Base-by-base conservation (phyloP, 2,888 invertebrate genomes). In the Cremastobaeus sp. region DNA sequence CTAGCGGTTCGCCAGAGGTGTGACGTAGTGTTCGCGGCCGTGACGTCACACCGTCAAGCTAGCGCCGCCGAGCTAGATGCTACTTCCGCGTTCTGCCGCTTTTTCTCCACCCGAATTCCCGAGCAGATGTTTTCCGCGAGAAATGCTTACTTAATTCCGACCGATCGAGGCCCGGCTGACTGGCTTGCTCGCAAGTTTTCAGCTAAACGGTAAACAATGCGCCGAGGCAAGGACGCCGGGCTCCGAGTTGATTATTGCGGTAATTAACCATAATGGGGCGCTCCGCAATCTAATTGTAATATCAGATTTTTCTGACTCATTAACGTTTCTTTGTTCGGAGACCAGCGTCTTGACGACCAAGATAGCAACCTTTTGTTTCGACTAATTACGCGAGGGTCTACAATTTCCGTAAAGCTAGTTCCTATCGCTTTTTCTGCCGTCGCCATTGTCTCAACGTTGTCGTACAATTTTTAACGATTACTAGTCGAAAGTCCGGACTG, bases 401-500 rank as follows among this genome's bases (percentile, higher is more conserved):
- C 48, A 43, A 48, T 66, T 39, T 64, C 47, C 20, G 52, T 69
- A 28, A 45, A 50, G 43, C 37, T 39, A 11, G 21, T 52, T 74
- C 59, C 48, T 52, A 47, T 64, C 50, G 43, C 62, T 71, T 54
- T 50, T 43, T 28, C 21, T 37, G 37, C 34, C 37, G 41, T 43
- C 57, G 20, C 52, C 25, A 54, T 69, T 75, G 54, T 69, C 25
- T 25, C 4, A 8, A 8, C 25, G 25, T 5, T 3, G 25, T 8
- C 25, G 99, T 98, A 75, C 91, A 96, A 84, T 96, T 93, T 89
- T n/a, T n/a, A n/a, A n/a, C n/a, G n/a, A n/a, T n/a, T n/a, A n/a
- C n/a, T n/a, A n/a, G n/a, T n/a, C n/a, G n/a, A n/a, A n/a, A n/a
- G n/a, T n/a, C n/a, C n/a, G n/a, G n/a, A n/a, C n/a, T n/a, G n/a